Percentiles rank a stretch among this genome's conserved stretches.
phyloP scores from a whole-genome alignment of 1,140 invertebrate species.

The Drosophila malerkotliana region DNA sequence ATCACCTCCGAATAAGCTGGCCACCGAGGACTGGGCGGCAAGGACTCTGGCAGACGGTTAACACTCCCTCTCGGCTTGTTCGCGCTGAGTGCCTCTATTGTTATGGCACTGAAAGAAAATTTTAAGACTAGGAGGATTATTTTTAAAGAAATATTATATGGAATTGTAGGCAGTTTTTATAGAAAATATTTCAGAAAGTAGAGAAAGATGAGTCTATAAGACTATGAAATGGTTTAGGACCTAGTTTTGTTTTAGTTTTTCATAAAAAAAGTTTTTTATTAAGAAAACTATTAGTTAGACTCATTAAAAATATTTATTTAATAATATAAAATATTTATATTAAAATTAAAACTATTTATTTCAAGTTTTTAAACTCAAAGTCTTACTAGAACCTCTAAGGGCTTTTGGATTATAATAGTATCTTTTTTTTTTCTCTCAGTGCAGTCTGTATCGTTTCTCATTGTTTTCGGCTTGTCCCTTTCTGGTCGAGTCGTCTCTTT shows the following conservation, averaged over 20 bases:
- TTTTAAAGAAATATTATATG: not conserved
- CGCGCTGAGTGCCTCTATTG: not conserved
- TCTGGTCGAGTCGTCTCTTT: conserved; percentile 21
- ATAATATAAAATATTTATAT: too few relatives aligned
- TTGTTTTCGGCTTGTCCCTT: conserved; percentile 38
- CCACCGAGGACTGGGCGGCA: not conserved
- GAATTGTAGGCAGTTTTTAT: too few relatives aligned
- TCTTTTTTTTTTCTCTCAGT: not conserved
- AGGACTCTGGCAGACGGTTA: conserved; percentile 5
- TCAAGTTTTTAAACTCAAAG: too few relatives aligned
- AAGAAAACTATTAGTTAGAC: too few relatives aligned
- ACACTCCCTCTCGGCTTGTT: conserved; percentile 11
- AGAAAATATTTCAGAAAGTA: too few relatives aligned
- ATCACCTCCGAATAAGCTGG: conserved; percentile 32
- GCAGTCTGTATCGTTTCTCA: conserved; percentile 9
- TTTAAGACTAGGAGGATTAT: not conserved
- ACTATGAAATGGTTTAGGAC: too few relatives aligned
- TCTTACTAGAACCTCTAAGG: too few relatives aligned
- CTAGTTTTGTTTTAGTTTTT: too few relatives aligned
- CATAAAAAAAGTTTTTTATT: too few relatives aligned
- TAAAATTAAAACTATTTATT: too few relatives aligned
- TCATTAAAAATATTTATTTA: too few relatives aligned
- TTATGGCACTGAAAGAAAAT: conserved; percentile 10
- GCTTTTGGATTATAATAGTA: not conserved
- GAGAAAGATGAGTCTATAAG: too few relatives aligned